A percentile compares a stretch with the other conserved stretches of the same genome.
Conservation (phyloP, 2,113 vertebrate species). For the Otis tarda region DNA sequence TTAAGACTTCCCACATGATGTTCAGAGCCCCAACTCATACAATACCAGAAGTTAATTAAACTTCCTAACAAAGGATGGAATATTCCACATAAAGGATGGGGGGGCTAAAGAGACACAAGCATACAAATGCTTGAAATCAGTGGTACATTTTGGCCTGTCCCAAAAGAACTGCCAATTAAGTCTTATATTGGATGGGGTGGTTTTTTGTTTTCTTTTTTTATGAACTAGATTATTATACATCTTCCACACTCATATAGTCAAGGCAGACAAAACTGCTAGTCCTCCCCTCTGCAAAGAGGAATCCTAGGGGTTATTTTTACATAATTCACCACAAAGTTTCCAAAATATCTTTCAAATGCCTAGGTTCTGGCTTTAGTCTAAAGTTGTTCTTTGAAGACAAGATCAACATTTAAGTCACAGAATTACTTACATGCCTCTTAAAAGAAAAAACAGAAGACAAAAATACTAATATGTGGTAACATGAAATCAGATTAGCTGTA, state of each 20-base stretch:
- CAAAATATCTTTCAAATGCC: not conserved
- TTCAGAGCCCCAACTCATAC: not conserved
- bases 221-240: not conserved
- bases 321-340: not conserved
- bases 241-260: not conserved
- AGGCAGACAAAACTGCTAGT: not conserved
- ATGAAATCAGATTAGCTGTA: not conserved
- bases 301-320: not conserved
- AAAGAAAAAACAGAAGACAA: not conserved
- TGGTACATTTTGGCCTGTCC: not conserved
- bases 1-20: not conserved
- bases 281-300: not conserved
- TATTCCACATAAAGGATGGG: not conserved
- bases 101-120: not conserved
- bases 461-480: not conserved
- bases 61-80: not conserved
- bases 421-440: not conserved
- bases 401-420: not conserved
- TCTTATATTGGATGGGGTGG: not conserved
- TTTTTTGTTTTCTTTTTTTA: not conserved
- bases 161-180: not conserved
- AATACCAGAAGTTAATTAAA: not conserved
- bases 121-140: not conserved
- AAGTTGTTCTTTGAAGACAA: not conserved
- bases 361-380: not conserved